phyloP scores from a whole-genome alignment of 2,888 invertebrate species.

The Tetragonisca angustula region DNA sequence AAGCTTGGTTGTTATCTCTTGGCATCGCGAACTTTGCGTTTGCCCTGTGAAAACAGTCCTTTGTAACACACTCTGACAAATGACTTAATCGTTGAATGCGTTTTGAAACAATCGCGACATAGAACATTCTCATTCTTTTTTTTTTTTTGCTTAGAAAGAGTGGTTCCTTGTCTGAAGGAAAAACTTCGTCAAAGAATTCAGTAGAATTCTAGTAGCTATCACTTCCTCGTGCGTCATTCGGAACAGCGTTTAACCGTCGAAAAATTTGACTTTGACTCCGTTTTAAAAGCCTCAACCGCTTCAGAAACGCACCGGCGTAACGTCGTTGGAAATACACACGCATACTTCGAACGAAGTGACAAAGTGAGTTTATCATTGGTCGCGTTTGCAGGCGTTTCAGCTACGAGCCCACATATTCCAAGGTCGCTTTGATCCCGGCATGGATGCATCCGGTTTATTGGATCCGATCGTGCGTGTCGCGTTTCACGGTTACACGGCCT shows the following conservation, averaged over 20 bases:
- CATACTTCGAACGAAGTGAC: background rate
- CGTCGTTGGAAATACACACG: background rate
- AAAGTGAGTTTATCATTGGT: constrained; percentile 5
- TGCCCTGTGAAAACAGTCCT: background rate
- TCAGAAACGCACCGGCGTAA: background rate
- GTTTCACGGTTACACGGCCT: constrained; percentile 81
- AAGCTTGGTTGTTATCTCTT: background rate
- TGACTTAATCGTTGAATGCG: background rate
- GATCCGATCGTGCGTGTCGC: constrained; percentile 85
- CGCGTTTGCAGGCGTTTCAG: constrained; percentile 85
- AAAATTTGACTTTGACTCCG: constrained; percentile 9
- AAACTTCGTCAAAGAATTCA: background rate
- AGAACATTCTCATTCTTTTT: background rate
- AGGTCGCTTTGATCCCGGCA: constrained; percentile 87
- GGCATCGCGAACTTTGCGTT: background rate
- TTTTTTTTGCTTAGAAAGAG: too few species aligned
- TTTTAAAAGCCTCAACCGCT: background rate
- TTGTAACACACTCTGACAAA: background rate
- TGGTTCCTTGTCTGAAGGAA: too few species aligned
- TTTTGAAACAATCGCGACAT: background rate
- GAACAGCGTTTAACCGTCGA: background rate
- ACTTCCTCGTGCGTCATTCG: background rate
- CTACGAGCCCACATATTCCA: constrained; percentile 88
- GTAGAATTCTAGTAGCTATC: background rate
- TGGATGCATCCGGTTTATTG: constrained; percentile 85